Conservation (phyloP, 2,113 vertebrate genomes). For the Pantherophis guttatus region DNA sequence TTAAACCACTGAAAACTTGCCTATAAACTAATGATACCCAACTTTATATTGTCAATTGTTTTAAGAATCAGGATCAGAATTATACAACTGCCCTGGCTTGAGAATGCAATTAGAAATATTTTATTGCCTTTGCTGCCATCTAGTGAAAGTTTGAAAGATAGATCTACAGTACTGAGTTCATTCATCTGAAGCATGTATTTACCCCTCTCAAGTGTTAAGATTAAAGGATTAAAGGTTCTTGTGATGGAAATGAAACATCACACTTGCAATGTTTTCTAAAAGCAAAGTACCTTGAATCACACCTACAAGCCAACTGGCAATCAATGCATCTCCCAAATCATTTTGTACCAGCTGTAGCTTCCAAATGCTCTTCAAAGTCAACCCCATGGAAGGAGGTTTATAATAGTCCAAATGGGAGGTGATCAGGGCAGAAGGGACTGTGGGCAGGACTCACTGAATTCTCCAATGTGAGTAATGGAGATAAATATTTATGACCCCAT, state of each 20-base stretch:
- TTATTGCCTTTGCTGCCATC: conserved; percentile 14
- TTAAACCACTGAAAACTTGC: neutral
- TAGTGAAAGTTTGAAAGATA: neutral
- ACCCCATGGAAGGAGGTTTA: neutral
- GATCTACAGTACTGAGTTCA: neutral
- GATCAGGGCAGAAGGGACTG: neutral
- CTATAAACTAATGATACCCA: neutral
- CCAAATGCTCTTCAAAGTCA: neutral
- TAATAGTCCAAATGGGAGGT: neutral
- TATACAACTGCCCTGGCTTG: neutral
- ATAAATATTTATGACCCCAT: neutral
- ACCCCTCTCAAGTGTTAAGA: neutral
- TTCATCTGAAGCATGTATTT: neutral
- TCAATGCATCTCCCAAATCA: neutral
- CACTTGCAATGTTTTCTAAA: neutral
- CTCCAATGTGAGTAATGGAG: neutral
- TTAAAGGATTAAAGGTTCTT: neutral
- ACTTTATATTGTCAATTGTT: neutral
- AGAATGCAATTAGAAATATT: neutral
- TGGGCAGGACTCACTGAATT: neutral
- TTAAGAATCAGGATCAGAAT: neutral
- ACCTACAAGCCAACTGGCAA: neutral
- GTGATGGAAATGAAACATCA: neutral
- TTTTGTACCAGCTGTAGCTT: neutral
- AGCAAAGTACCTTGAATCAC: neutral